Base-by-base conservation (phyloP, 2,113 vertebrate species). In the Gobius niger region DNA sequence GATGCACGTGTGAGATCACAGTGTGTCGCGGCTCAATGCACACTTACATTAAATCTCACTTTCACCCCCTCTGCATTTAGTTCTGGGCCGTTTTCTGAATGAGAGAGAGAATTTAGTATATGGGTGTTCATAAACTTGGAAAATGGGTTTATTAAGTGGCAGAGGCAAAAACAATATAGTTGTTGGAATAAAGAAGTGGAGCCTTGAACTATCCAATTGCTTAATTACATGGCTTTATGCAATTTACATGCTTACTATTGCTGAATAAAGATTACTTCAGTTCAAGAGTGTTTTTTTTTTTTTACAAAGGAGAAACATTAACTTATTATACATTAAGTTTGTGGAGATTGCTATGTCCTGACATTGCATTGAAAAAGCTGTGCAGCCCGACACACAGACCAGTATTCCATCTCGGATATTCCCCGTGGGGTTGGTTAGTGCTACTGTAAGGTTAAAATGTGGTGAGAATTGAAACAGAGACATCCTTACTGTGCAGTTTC, bases 401-500 rank as follows among this genome's bases (percentile, higher is more conserved):
- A 34, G 15, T 2, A 42, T 50, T 69, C 51, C 16, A n/a, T 44
- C 16, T 60, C 7, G 12, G 34, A 18, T 40, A 68, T 61, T 73
- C 63, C 51, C 51, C 12, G 16, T 12, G 52, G 47, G 13, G 7
- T 34, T 7, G 15, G 53, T 54, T 49, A 34, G 4, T 60, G 1
- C 15, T 5, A 3, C 65, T 63, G 19, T 4, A 42, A 47, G 13
- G 50, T 19, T 16, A 41, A 77, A 54, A 60, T 34, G 44, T 1
- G 65, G 72, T 54, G 52, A 54, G 52, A 54, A 54, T 54, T 6
- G 24, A 75, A 59, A n/a, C 1, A 75, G 0, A 59, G 47, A 50
- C 66, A 19, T 41, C 24, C 90, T 86, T 85, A 91, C 90, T 82
- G 44, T 24, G 78, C 14, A 52, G 44, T 46, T 62, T 77, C 85